A percentile compares a stretch with the other conserved stretches of the same genome.
Conservation (phyloP, 2,797 vertebrate species). For the Pterois miles region DNA sequence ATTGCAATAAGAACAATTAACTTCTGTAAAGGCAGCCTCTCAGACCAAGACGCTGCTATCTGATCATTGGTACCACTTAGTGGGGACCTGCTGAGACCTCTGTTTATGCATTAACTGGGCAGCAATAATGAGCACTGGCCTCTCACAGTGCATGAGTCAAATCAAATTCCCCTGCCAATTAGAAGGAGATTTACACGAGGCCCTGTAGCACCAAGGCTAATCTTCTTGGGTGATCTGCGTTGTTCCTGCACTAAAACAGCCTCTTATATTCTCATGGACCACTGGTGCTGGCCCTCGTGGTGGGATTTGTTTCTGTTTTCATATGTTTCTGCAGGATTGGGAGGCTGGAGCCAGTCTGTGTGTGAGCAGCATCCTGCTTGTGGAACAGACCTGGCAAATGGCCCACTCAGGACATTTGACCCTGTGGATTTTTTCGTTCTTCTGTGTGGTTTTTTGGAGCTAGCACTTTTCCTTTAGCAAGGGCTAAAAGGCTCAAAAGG, state of each 20-base stretch:
- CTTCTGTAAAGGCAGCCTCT: slow-evolving; percentile 49
- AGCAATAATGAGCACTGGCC: slow-evolving; percentile 76
- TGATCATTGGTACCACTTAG: slow-evolving; percentile 77
- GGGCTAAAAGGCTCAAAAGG: slow-evolving; percentile 89
- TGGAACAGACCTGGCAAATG: slow-evolving; percentile 80
- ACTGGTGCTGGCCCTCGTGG: slow-evolving; percentile 67
- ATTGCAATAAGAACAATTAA: slow-evolving; percentile 60
- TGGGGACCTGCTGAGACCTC: slow-evolving; percentile 70
- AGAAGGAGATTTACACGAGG: slow-evolving; percentile 80
- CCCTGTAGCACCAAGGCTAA: slow-evolving; percentile 70
- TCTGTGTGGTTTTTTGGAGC: slow-evolving; percentile 84
- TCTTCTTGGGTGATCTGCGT: slow-evolving; percentile 77
- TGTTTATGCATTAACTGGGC: slow-evolving; percentile 78
- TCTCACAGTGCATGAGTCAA: slow-evolving; percentile 77
- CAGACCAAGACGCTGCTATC: slow-evolving; percentile 63
- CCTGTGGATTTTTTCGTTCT: slow-evolving; percentile 78
- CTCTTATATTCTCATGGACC: slow-evolving; percentile 77
- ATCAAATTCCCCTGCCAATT: slow-evolving; percentile 83
- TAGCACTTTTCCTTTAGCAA: slow-evolving; percentile 86
- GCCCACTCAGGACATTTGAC: slow-evolving; percentile 86
- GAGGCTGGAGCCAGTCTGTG: slow-evolving; percentile 71
- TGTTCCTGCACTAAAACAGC: slow-evolving; percentile 74
- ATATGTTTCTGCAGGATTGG: slow-evolving; percentile 72
- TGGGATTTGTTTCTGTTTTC: slow-evolving; percentile 83
- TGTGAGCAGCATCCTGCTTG: slow-evolving; percentile 76